Evolutionary conservation across 2,797 vertebrate genomes (phyloP).

Genomic region (Coregonus ussuriensis): DNA sequence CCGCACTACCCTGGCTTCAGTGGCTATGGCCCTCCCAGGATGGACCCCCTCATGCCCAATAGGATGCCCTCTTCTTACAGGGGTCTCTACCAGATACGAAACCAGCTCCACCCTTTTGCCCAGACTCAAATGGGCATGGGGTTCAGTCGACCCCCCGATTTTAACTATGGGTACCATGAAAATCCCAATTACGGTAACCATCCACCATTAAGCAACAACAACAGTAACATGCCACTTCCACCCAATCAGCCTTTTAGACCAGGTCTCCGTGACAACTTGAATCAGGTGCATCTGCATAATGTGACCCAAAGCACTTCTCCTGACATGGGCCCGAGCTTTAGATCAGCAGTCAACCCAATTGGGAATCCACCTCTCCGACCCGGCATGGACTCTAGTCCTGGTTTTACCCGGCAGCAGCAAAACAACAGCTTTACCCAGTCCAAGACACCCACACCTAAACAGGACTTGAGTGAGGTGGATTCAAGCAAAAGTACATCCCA

Average conservation of each 20-base stretch:
- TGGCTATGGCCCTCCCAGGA: slow-evolving; percentile 76
- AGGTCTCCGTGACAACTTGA: slow-evolving; percentile 72
- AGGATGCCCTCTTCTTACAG: slow-evolving; percentile 75
- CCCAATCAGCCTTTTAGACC: slow-evolving; percentile 76
- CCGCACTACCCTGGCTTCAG: slow-evolving; percentile 74
- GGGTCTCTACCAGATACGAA: slow-evolving; percentile 74
- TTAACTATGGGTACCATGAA: slow-evolving; percentile 74
- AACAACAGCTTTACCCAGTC: slow-evolving; percentile 67
- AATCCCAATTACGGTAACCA: slow-evolving; percentile 72
- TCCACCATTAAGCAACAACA: slow-evolving; percentile 63
- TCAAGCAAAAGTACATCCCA: slow-evolving; percentile 57
- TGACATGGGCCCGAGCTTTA: slow-evolving; percentile 68
- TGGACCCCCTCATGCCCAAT: slow-evolving; percentile 76
- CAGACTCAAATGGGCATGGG: slow-evolving; percentile 76
- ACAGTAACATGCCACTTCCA: slow-evolving; percentile 65
- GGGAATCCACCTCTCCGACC: slow-evolving; percentile 62
- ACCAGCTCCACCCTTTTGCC: slow-evolving; percentile 75
- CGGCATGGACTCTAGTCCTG: slow-evolving; percentile 67
- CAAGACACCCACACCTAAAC: slow-evolving; percentile 68
- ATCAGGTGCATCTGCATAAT: slow-evolving; percentile 64
- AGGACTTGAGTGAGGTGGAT: slow-evolving; percentile 69
- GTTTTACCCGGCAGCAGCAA: slow-evolving; percentile 65
- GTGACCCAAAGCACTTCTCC: slow-evolving; percentile 69
- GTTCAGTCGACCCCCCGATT: slow-evolving; percentile 74
- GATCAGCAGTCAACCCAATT: slow-evolving; percentile 66